A percentile compares a stretch with the other conserved stretches of the same genome.
Evolutionary conservation across 35 echinoderm and acorn worm species (phyloP).

Genomic region (Apostichopus parvimensis): DNA sequence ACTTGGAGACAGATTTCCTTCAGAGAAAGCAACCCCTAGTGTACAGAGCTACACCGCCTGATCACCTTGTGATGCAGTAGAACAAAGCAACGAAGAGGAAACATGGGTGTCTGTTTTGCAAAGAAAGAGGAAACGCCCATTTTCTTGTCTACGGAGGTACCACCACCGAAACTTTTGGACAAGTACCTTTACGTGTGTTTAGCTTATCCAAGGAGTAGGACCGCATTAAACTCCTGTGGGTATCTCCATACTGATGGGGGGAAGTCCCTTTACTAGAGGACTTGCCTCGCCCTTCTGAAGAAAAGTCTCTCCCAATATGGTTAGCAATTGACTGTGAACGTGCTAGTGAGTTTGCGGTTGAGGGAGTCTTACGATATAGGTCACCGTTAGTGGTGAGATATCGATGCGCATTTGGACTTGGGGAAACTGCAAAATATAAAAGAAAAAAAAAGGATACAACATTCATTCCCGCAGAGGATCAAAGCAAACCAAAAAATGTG

Average conservation of each 20-base stretch:
- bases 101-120: not conserved
- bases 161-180: not conserved
- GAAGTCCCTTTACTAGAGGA: not conserved
- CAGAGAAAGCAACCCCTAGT: not conserved
- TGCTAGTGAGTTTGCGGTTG: not conserved
- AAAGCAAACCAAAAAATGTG: too few relatives aligned
- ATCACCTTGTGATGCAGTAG: not conserved
- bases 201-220: constrained; percentile 43
- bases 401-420: constrained; percentile 44
- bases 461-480: not conserved
- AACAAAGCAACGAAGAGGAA: not conserved
- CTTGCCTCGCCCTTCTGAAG: not conserved
- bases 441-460: not conserved
- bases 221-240: constrained; percentile 21
- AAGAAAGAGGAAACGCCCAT: not conserved
- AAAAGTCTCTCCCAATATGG: constrained; percentile 33
- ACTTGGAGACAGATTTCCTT: not conserved
- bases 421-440: constrained; percentile 47
- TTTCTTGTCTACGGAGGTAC: not conserved
- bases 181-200: constrained; percentile 22
- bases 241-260: constrained; percentile 5
- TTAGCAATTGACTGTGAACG: constrained; percentile 46
- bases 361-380: constrained; percentile 9
- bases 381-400: constrained; percentile 18
- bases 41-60: not conserved